Percentiles rank a stretch among this genome's conserved stretches.
phyloP scores from a whole-genome alignment of 35 echinoderm and acorn worm species.

The Patiria miniata region DNA sequence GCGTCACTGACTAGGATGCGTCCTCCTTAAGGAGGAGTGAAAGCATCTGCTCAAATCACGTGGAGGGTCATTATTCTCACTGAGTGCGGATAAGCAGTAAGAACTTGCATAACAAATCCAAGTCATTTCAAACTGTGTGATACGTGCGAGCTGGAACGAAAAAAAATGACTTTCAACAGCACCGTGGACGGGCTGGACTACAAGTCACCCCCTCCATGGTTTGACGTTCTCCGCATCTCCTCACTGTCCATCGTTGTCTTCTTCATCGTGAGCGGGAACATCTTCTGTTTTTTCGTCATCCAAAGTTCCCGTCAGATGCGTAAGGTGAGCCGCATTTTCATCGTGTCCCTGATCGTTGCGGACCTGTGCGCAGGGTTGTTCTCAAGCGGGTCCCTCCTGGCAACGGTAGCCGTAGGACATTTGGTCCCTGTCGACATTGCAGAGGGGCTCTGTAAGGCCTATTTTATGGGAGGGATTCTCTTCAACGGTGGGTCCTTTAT shows the following conservation, averaged over 20 bases:
- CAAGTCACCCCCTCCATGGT: neutral
- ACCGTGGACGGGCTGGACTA: neutral
- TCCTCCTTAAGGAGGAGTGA: neutral
- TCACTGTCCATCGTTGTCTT: neutral
- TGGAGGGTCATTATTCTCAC: neutral
- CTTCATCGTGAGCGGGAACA: neutral
- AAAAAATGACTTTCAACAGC: neutral
- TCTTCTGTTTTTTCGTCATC: neutral
- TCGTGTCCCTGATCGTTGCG: neutral
- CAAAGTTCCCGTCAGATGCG: neutral
- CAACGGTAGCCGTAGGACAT: neutral
- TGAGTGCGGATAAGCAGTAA: too few relatives aligned
- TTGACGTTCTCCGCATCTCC: neutral
- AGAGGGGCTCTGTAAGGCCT: neutral
- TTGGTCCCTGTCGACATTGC: neutral
- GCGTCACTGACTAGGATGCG: too few relatives aligned
- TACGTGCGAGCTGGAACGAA: too few relatives aligned
- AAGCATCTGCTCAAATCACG: neutral
- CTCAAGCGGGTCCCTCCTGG: neutral
- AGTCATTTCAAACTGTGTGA: too few relatives aligned
- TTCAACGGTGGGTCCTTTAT: conserved; percentile 10
- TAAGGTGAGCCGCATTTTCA: conserved; percentile 8
- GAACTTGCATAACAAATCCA: too few relatives aligned
- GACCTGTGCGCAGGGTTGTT: neutral
- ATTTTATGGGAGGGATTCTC: neutral